Base-by-base conservation (phyloP, 2,888 invertebrate species). In the Hoplodrina ambigua region DNA sequence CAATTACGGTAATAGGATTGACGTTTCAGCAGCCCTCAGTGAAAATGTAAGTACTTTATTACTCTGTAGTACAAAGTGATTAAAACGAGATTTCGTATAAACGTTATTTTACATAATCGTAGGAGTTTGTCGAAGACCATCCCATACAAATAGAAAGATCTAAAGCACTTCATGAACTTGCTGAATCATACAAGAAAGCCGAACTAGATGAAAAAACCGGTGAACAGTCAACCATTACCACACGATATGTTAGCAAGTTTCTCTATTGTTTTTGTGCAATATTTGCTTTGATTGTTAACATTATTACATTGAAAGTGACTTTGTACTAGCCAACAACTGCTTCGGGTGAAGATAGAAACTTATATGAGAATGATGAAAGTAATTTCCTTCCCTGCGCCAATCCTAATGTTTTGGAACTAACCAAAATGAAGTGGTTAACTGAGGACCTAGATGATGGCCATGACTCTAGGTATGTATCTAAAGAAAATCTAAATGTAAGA, bases 371-470 rank as follows among this genome's bases (percentile, higher is more conserved):
- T 41, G 84, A 87, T 57, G 83, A 79, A 49, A 71, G 52, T 20
- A 71, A 75, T 58, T 75, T 80, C 15, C 60, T 79, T 56, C 62
- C 78, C 25, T 80, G 78, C 10, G 85, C 82, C 19, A 92, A 92
- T 59, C 90, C 92, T 13, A 94, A 92, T 69, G 83, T 93, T 60
- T 80, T 95, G 4, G 92, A 92, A 81, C 78, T 94, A 52, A 95
- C 94, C 1, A 93, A 93, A 88, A 94, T 94, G 93, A 94, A 93
- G 77, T 95, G 95, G 95, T 90, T 95, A 2, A 91, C 91, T 17
- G 94, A 94, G 82, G 88, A 87, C 17, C 87, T 87, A 25, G 88
- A 89, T 0, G 91, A 85, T 25, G 87, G 88, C 13, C 84, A 87
- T 1, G 91, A 93, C 71, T 93, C 93, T n/a, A 95, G 94, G 95